Evolutionary conservation across 2,113 vertebrate genomes (phyloP).

Genomic region (Laterallus jamaicensis): DNA sequence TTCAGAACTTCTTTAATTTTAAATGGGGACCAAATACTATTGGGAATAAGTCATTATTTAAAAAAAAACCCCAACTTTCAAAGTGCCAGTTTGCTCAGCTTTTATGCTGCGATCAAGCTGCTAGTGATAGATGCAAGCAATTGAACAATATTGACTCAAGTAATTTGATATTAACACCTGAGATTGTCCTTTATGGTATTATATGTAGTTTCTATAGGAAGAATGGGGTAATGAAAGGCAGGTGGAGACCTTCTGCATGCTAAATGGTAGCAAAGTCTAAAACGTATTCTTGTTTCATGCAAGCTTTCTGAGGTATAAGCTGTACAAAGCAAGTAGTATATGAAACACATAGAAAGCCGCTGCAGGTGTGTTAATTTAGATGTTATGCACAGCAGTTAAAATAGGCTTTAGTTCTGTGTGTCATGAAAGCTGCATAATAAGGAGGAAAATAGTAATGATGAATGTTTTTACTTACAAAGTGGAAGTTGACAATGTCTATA

Average conservation of each 20-base stretch:
- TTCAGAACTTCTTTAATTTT: neutral
- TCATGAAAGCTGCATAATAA: neutral
- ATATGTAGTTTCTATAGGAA: neutral
- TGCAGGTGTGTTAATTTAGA: neutral
- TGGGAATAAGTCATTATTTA: neutral
- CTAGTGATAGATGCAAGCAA: neutral
- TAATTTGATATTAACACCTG: neutral
- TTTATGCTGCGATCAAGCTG: neutral
- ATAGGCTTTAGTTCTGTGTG: neutral
- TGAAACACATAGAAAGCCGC: neutral
- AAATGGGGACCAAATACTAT: neutral
- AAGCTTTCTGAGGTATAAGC: neutral
- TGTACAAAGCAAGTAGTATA: neutral
- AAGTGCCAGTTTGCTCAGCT: neutral
- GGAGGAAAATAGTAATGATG: neutral
- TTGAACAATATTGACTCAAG: neutral
- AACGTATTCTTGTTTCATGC: neutral
- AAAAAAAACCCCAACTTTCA: neutral
- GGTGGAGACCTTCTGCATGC: neutral
- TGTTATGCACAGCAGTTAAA: neutral
- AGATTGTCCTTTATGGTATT: accelerated
- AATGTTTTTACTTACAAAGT: neutral
- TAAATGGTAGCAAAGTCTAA: neutral
- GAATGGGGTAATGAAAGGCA: neutral
- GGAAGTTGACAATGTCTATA: neutral